phyloP scores from a whole-genome alignment of 2,888 invertebrate species.

The Diarsia rubi region DNA sequence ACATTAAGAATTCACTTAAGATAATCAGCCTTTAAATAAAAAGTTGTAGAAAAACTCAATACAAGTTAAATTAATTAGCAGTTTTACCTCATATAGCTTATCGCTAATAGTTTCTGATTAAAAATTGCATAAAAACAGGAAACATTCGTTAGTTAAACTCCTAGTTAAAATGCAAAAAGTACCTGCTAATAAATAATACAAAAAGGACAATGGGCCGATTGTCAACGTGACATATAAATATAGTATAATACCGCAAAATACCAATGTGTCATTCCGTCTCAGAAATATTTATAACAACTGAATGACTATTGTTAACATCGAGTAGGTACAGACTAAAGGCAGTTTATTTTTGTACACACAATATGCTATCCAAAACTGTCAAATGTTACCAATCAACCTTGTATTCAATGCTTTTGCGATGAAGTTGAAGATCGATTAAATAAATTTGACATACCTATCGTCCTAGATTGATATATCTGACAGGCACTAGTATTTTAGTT shows the following conservation, averaged over 20 bases:
- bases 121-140: background rate
- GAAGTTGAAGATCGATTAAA: too few relatives aligned
- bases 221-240: conserved; percentile 7
- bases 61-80: background rate
- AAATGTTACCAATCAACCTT: too few relatives aligned
- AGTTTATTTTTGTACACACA: background rate
- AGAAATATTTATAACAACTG: conserved; percentile 7
- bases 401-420: too few relatives aligned
- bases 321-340: background rate
- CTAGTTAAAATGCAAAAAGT: background rate
- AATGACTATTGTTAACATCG: conserved; percentile 1
- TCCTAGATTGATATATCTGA: background rate
- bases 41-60: background rate
- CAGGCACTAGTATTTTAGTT: background rate
- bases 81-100: background rate
- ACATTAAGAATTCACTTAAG: background rate
- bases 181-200: background rate
- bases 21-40: background rate
- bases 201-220: conserved; percentile 5
- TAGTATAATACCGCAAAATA: background rate
- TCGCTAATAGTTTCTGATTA: background rate
- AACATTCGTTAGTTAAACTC: background rate
- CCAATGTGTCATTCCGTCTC: background rate
- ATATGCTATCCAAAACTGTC: too few relatives aligned
- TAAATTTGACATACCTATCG: too few relatives aligned